These are phyloP conservation scores for Sapajus apella DNA, from an alignment of 2,113 vertebrate species.

Conservation along the genomic window DNA sequence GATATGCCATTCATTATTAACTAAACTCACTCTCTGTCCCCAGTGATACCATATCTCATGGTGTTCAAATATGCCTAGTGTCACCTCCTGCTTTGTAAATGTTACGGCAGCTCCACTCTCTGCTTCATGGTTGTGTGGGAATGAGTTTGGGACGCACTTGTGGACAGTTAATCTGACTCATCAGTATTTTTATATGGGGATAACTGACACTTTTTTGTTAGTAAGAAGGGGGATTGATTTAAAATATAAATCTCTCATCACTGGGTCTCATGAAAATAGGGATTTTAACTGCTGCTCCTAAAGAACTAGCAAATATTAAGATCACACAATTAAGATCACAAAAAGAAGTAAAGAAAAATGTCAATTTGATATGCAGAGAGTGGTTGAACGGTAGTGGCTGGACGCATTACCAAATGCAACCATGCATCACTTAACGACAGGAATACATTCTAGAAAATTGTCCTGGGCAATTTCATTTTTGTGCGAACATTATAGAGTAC, in stretches of 20 bases:
- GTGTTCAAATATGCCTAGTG: constrained; percentile 86
- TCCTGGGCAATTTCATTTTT: neutral
- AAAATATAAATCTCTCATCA: constrained; percentile 75
- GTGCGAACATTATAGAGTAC: neutral
- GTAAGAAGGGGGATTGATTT: constrained; percentile 72
- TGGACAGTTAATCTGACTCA: constrained; percentile 78
- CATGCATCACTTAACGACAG: neutral
- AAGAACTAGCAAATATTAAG: constrained; percentile 60
- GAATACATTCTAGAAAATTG: neutral
- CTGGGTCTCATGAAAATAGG: constrained; percentile 58
- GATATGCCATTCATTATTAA: constrained; percentile 90
- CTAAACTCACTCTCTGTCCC: constrained; percentile 85
- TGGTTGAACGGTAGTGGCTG: fast-evolving
- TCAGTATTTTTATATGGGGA: constrained; percentile 80
- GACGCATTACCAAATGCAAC: neutral
- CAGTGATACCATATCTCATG: constrained; percentile 83
- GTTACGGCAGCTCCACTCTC: constrained; percentile 75
- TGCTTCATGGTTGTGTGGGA: constrained; percentile 78
- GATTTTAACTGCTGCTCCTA: constrained; percentile 69
- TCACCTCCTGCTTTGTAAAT: constrained; percentile 84
- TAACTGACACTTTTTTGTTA: constrained; percentile 52
- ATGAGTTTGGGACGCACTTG: constrained; percentile 60
- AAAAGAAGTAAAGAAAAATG: constrained; percentile 39
- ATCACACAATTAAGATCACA: neutral
- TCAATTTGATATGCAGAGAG: neutral